Evolutionary conservation across 2,113 vertebrate genomes (phyloP), one percentile per base, ranked within the genome.

Genomic region (Hemichromis elongatus): DNA sequence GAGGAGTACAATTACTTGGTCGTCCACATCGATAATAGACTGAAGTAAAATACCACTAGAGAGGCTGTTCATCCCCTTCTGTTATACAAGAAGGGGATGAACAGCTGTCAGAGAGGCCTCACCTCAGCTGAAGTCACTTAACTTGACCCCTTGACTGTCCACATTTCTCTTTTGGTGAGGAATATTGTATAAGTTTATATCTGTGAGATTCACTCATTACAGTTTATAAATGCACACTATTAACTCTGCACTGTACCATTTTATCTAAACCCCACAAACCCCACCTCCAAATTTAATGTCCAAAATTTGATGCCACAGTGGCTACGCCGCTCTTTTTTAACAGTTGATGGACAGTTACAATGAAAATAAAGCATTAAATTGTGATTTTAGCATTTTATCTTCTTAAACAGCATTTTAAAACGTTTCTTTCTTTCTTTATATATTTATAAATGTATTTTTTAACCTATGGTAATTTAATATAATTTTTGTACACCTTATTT

Each of bases 31-130:
- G 14, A 50, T 16, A 50, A 16, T 16, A 50, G 45, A 16, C 37
- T 45, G 21, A 70, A 16, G 7, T 52, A 18, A 18, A 19, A 19
- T 21, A 70, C 3, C 24, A 45, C 13, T 24, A 26, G 8, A 18
- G 66, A 0, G 2, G 21, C 21, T 70, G 13, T 24, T n/a, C n/a
- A n/a, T n/a, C n/a, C n/a, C n/a, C n/a, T n/a, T n/a, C n/a, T n/a
- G n/a, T n/a, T n/a, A 45, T 45, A 70, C 1, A 45, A 10, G 66
- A 16, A 70, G 37, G 0, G 0, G 21, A 45, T 26, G 21, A 45
- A 7, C 59, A 35, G 10, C 59, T 63, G 16, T 6, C 59, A 35
- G 30, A 33, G 57, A 61, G 18, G 57, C 57, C 9, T 61, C 57
- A 61, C 2, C 59, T 63, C 30, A 63, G 30, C 59, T 35, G 18